Evolutionary conservation across 2,113 vertebrate genomes (phyloP).

Genomic region (Cichladusa arquata): DNA sequence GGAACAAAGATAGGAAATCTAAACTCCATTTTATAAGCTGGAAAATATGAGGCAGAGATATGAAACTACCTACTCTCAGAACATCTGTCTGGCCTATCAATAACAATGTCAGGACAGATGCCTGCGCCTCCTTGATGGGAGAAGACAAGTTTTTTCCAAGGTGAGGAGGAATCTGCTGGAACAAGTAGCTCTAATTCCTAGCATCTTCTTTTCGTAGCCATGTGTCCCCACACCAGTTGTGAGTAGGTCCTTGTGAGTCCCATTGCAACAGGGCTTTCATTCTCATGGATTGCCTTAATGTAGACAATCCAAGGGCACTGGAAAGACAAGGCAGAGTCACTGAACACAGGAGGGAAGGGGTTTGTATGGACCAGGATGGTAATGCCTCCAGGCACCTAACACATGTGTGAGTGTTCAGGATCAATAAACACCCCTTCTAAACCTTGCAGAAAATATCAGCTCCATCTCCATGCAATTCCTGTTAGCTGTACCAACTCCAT

Average conservation of each 20-base stretch:
- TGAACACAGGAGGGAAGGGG: not conserved
- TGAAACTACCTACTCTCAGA: not conserved
- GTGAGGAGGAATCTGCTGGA: not conserved
- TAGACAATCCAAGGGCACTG: not conserved
- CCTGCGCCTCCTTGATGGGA: not conserved
- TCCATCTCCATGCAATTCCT: not conserved
- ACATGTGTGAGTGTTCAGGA: not conserved
- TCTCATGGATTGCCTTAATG: not conserved
- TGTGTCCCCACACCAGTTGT: not conserved
- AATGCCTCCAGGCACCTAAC: not conserved
- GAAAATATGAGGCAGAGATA: not conserved
- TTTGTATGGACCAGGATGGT: not conserved
- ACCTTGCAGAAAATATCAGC: not conserved
- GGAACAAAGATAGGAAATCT: not conserved
- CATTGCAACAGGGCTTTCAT: not conserved
- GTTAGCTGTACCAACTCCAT: accelerated
- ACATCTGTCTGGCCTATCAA: not conserved
- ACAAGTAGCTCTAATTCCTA: not conserved
- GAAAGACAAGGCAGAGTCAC: not conserved
- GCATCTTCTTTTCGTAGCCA: not conserved
- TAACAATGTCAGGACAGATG: not conserved
- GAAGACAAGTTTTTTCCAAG: not conserved
- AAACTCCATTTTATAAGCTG: not conserved
- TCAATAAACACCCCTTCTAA: not conserved
- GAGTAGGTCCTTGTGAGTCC: not conserved